A percentile compares a stretch with the other conserved stretches of the same genome.
Conservation (phyloP, 1,140 invertebrate genomes). For the Campoletis sonorensis region DNA sequence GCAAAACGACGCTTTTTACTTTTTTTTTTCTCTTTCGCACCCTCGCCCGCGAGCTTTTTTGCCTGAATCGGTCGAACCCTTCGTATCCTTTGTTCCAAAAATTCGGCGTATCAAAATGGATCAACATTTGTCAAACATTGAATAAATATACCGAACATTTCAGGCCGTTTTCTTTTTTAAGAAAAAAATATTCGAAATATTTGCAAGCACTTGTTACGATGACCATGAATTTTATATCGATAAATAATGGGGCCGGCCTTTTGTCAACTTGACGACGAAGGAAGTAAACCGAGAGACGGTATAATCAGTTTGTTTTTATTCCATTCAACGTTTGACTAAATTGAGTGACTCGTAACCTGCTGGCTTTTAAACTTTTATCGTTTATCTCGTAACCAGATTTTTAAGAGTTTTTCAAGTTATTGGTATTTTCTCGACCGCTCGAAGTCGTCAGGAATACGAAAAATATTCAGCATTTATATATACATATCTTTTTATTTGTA, state of each 20-base stretch:
- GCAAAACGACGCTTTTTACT: background rate
- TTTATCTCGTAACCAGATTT: background rate
- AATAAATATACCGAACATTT: background rate
- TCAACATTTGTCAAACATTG: conserved; percentile 1
- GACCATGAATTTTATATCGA: no score
- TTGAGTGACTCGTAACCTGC: no score
- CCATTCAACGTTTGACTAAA: no score
- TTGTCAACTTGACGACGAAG: no score
- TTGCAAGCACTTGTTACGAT: no score
- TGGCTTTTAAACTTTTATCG: no score
- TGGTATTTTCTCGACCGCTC: no score
- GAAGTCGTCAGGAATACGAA: no score
- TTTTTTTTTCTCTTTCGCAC: background rate
- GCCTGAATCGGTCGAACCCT: background rate
- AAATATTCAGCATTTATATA: background rate
- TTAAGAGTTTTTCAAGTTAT: background rate
- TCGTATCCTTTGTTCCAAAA: background rate
- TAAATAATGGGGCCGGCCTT: no score
- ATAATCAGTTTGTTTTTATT: no score
- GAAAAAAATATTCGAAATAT: no score
- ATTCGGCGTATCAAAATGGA: conserved; percentile 6
- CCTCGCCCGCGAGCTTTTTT: background rate
- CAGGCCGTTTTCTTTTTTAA: background rate
- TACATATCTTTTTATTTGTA: background rate
- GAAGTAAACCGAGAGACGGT: no score